Evolutionary conservation across 1,140 invertebrate genomes (phyloP), one percentile per base, ranked within the genome.

Genomic region (Bombus sylvicola): DNA sequence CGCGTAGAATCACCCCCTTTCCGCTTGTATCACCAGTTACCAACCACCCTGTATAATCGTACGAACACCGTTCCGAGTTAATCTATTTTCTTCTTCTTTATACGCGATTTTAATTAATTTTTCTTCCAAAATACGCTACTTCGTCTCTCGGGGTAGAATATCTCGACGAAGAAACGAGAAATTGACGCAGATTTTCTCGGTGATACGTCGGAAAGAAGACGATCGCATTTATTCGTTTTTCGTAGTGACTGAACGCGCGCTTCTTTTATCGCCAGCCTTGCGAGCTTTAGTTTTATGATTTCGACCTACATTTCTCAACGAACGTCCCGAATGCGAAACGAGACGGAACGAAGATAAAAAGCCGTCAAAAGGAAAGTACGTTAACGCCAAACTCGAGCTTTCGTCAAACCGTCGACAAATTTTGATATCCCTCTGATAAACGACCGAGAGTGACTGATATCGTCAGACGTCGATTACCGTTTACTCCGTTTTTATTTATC

Each of bases 341-440:
- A 78, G 69, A 72, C 69, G 87, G 71, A 87, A 88, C 64, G 66
- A 53, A 77, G 80, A 80, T 82, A 77, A 84, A 86, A 85, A 28
- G 41, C 12, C 22, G 8, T 28, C 9, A 15, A 57, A 80, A 39
- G 25, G 53, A 64, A 78, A 28, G 22, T 25, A 34, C 76, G 28
- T 10, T 18, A 25, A 12, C 15, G 66, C 31, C 2, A 25, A 68
- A 41, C 13, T n/a, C 22, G 41, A 22, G 18, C 34, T 39, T 15
- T 28, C 15, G 76, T 12, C 5, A 37, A 43, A 81, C 6, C 18
- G 18, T 47, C 4, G 0, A 15, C 43, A 47, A 47, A 18, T 72
- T 57, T 31, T 59, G 34, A 81, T 81, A 59, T 59, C 18, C 22
- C 6, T 53, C 18, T 22, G 47, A 53, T 22, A 53, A 22, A 53